These are phyloP conservation scores for Acanthisitta chloris DNA, from an alignment of 2,113 vertebrate genomes.

Conservation along the genomic window DNA sequence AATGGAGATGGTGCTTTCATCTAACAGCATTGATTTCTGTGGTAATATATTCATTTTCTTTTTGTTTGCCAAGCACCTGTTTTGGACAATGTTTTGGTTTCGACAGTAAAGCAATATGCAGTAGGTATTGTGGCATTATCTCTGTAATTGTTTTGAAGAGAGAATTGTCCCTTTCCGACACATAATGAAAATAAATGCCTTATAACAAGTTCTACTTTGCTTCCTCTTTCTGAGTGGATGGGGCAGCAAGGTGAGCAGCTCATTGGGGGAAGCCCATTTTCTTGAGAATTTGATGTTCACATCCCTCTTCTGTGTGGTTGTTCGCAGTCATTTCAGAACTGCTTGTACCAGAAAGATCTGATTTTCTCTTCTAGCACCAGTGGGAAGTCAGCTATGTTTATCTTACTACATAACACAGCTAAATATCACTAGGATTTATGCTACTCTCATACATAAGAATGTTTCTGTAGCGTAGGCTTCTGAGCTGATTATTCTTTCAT, in stretches of 20 bases:
- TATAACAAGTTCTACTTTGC: neutral
- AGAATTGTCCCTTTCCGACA: conserved; percentile 40
- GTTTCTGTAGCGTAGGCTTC: neutral
- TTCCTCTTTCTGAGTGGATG: neutral
- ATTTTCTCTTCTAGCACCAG: neutral
- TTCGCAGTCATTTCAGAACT: neutral
- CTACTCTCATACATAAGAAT: neutral
- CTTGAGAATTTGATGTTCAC: neutral
- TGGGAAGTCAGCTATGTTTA: neutral
- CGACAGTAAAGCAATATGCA: conserved; percentile 13
- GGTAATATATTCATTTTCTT: neutral
- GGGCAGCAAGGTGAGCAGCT: neutral
- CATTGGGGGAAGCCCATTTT: neutral
- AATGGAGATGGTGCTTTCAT: conserved; percentile 34
- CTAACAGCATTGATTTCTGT: conserved; percentile 4
- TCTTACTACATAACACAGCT: neutral
- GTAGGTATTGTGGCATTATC: conserved; percentile 40
- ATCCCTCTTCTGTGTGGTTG: neutral
- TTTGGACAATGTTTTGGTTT: conserved; percentile 18
- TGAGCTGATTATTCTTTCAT: neutral
- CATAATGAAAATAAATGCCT: conserved; percentile 59
- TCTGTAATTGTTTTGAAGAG: conserved; percentile 28
- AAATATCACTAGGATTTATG: neutral
- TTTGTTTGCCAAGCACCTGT: conserved; percentile 10
- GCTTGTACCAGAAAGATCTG: neutral